Evolutionary conservation across 2,888 invertebrate species (phyloP).

Genomic region (Choreutis nemorana): DNA sequence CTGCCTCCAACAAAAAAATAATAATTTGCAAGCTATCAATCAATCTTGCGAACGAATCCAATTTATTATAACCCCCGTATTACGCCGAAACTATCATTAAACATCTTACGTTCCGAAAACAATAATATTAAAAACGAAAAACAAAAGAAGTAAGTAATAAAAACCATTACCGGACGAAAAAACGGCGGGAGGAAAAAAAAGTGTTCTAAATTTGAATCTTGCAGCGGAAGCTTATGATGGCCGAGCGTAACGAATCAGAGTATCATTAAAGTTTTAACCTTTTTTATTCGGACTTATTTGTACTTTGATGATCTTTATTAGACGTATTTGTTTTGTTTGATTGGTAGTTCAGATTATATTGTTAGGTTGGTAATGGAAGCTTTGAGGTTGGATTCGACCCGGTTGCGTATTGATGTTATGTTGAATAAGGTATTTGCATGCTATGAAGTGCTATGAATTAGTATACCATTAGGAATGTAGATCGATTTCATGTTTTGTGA

Average conservation of each 20-base stretch:
- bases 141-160: too few relatives aligned
- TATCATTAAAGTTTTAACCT: conserved; percentile 42
- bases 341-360: conserved; percentile 10
- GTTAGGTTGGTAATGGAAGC: not conserved
- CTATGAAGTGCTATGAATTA: too few relatives aligned
- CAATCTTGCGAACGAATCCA: conserved; percentile 3
- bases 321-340: conserved; percentile 30
- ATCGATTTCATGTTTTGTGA: too few relatives aligned
- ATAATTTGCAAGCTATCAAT: too few relatives aligned
- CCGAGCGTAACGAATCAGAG: conserved; percentile 43
- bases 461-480: too few relatives aligned
- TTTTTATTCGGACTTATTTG: conserved; percentile 31
- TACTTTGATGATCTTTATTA: conserved; percentile 24
- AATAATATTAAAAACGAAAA: conserved; percentile 27
- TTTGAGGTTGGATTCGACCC: too few relatives aligned
- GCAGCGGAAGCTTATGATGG: conserved; percentile 49
- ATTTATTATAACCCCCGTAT: conserved; percentile 33
- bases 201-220: conserved; percentile 45
- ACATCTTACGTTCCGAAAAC: conserved; percentile 34
- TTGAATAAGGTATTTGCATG: too few relatives aligned
- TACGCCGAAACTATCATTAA: conserved; percentile 38
- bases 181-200: conserved; percentile 22
- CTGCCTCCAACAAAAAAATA: too few relatives aligned
- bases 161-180: conserved; percentile 24
- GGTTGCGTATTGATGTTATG: too few relatives aligned